phyloP scores from a whole-genome alignment of 2,113 vertebrate genomes.

The Podiceps cristatus region DNA sequence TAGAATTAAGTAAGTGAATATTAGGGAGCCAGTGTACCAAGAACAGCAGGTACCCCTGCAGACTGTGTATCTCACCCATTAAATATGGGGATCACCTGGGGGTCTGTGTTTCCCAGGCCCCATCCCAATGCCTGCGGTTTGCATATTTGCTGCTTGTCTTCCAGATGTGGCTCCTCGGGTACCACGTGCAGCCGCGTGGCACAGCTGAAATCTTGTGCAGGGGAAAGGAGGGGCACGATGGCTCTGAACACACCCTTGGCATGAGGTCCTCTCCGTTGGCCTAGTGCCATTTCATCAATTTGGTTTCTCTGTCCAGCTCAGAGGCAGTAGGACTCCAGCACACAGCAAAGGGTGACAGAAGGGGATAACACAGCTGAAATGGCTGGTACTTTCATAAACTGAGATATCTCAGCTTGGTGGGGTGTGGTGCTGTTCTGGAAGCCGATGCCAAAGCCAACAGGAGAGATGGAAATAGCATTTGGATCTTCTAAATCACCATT shows the following conservation, averaged over 20 bases:
- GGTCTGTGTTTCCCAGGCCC: background rate
- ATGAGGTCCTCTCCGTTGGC: background rate
- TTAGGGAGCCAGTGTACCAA: background rate
- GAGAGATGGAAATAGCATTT: background rate
- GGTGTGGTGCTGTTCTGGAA: background rate
- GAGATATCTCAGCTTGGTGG: background rate
- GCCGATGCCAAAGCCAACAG: background rate
- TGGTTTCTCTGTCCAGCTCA: background rate
- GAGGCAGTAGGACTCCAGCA: background rate
- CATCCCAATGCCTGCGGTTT: background rate
- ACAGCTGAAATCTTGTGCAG: background rate
- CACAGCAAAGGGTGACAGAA: background rate
- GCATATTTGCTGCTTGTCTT: background rate
- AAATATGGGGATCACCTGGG: background rate
- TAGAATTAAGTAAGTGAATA: background rate
- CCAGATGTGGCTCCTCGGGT: background rate
- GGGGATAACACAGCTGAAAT: background rate
- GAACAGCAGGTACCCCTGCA: background rate
- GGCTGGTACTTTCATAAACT: background rate
- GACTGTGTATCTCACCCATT: background rate
- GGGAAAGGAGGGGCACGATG: accelerated
- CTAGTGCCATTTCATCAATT: background rate
- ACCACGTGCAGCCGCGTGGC: accelerated
- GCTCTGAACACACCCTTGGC: background rate
- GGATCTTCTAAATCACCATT: background rate